Evolutionary conservation across 2,797 vertebrate species (phyloP).

Genomic region (Macropus fuliginosus): DNA sequence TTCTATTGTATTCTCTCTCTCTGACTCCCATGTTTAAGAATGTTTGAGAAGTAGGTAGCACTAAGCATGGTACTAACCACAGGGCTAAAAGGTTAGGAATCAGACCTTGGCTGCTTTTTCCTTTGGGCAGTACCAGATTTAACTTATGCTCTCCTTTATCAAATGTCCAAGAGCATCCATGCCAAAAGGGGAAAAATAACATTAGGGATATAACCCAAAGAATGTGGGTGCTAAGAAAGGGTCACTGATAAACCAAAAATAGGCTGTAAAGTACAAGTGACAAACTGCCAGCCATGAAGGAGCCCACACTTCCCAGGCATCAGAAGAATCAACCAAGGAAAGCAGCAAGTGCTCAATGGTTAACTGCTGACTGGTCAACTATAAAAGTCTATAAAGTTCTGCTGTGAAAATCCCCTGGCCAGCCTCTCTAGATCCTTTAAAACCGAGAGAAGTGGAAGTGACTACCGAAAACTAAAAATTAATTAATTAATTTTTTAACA

Average conservation of each 20-base stretch:
- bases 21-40: not conserved
- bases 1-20: slow-evolving; percentile 41
- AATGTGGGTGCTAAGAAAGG: slow-evolving; percentile 71
- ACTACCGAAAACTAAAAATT: too few relatives aligned
- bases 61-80: not conserved
- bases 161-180: slow-evolving; percentile 59
- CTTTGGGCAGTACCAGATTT: slow-evolving; percentile 55
- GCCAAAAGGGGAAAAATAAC: not conserved
- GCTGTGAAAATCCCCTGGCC: slow-evolving; percentile 32
- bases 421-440: slow-evolving; percentile 42
- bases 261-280: slow-evolving; percentile 54
- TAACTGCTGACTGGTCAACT: not conserved
- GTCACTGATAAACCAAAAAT: slow-evolving; percentile 72
- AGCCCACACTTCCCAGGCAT: not conserved
- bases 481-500: too few relatives aligned
- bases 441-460: slow-evolving; percentile 29
- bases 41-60: slow-evolving; percentile 39
- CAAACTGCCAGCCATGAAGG: not conserved
- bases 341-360: not conserved
- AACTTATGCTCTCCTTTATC: slow-evolving; percentile 65
- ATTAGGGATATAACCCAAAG: not conserved
- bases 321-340: slow-evolving; percentile 5
- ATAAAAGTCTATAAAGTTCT: slow-evolving; percentile 23
- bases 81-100: not conserved
- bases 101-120: slow-evolving; percentile 55